Percentiles rank a stretch among this genome's conserved stretches.
Evolutionary conservation across 2,888 invertebrate species (phyloP).

Genomic region (Cremastinae sp.): DNA sequence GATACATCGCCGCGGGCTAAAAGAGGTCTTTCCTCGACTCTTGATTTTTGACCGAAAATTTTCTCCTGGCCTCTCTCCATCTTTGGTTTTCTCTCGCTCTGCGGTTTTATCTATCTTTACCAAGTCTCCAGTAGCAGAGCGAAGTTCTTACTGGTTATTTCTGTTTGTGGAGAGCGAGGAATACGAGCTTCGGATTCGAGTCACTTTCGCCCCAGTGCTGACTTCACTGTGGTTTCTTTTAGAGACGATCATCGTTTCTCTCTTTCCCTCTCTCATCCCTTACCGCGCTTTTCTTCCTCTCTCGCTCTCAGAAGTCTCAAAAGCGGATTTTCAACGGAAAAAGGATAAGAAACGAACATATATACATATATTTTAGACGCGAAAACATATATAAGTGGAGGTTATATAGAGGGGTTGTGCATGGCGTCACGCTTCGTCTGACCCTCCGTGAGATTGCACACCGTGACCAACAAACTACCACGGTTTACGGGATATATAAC

Average conservation of each 20-base stretch:
- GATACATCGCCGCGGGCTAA: slow-evolving; percentile 30
- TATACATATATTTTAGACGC: slow-evolving; percentile 15
- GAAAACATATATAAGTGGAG: slow-evolving; percentile 39
- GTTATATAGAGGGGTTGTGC: slow-evolving; percentile 45
- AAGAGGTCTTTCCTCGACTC: slow-evolving; percentile 40
- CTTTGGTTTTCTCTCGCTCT: background rate
- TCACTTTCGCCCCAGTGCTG: slow-evolving; percentile 43
- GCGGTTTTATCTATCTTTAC: slow-evolving; percentile 30
- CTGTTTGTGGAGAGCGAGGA: slow-evolving; percentile 47
- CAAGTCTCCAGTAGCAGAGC: slow-evolving; percentile 12
- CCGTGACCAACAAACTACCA: slow-evolving; percentile 75
- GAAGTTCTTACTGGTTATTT: slow-evolving; percentile 41
- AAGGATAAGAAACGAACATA: slow-evolving; percentile 1
- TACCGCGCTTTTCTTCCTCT: no score
- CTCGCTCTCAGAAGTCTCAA: slow-evolving; percentile 34
- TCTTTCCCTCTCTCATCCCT: slow-evolving; percentile 13
- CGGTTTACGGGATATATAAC: slow-evolving; percentile 71
- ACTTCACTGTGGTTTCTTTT: slow-evolving; percentile 22
- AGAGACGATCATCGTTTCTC: slow-evolving; percentile 17
- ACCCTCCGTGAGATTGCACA: slow-evolving; percentile 71
- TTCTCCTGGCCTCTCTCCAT: slow-evolving; percentile 4
- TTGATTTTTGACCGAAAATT: slow-evolving; percentile 40
- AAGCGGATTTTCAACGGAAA: slow-evolving; percentile 16
- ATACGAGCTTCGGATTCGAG: slow-evolving; percentile 48
- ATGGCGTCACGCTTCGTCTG: slow-evolving; percentile 70